Base-by-base conservation (phyloP, 2,888 invertebrate genomes). In the Altica lythri region DNA sequence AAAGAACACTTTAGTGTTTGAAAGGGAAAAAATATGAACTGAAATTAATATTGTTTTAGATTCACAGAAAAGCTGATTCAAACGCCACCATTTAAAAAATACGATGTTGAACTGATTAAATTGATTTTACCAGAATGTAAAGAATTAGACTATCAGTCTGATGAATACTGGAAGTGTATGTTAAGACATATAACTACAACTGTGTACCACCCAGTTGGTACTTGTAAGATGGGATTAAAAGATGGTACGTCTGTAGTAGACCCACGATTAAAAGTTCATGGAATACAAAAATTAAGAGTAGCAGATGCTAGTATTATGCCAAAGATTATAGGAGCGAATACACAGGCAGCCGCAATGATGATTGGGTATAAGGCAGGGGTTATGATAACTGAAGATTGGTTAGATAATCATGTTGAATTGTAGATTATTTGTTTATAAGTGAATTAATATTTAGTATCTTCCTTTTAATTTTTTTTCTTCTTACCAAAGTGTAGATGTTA, bases 241-340 rank as follows among this genome's bases (percentile, higher is more conserved):
- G 70, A 76, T 17, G 82, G 83, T 64, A 75, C 75, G 10, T 5
- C 37, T 1, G 81, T 85, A 1, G 90, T 91, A 0, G 86, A 89
- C 73, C 75, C 84, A 0, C 79, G 85, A 49, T 69, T 91, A 9
- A 78, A 76, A 68, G 86, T 90, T 0, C 80, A 86, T 54, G 90
- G 90, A 0, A 74, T 90, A 0, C 72, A 76, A 2, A 79, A 81
- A 1, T 77, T 92, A 4, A 79, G 92, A 14, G 86, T 92, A 0
- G 81, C 89, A 2, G 92, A 92, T 71, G 89, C 86, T 0, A 90
- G 90, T 63, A 80, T 92, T n/a, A 91, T 92, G 89, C 92, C 91
- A 0, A 81, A 75, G 1, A 86, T 84, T 19, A 74, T 79, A 1
- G 79, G 82, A 45, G 83, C 79, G 1, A 83, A 84, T 62, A 83